Base-by-base conservation (phyloP, 2,113 vertebrate genomes). In the Archocentrus centrarchus region DNA sequence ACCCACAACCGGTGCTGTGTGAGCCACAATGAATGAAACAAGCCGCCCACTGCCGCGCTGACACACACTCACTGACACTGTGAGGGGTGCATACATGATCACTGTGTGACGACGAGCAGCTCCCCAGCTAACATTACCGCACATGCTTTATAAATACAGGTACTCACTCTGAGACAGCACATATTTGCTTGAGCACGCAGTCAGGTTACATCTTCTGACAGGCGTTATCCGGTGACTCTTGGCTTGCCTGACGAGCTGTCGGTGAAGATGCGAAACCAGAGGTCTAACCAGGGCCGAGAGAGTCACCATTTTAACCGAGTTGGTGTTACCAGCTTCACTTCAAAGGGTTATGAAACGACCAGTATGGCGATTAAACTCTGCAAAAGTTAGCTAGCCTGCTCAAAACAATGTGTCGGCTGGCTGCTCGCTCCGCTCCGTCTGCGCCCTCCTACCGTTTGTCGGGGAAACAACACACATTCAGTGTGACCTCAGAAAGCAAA, bases 121-220 rank as follows among this genome's bases (percentile, higher is more conserved):
- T 20, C 41, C n/a, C 41, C 76, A 58, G 47, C 44, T 37, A 50
- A 61, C 39, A n/a, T 57, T 57, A 39, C 60, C 0, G 3, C 59
- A 53, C 18, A 20, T 15, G 15, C 2, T 18, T 13, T 10, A 37
- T 37, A 39, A 39, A 37, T 37, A 39, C 37, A n/a, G 8, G 58
- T 86, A 97, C 97, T 96, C 81, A 97, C 97, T 84, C 87, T 95
- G 93, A 1, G 95, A 96, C 47, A 97, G 94, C 57, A 95, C 94
- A 81, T 95, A 96, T 95, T 94, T 97, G 94, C 97, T 97, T 1
- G 97, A 97, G 81, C 96, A 97, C n/a, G 96, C 95, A 1, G 94
- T 88, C 24, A 98, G 93, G 88, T 95, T 97, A 89, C 97, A 98
- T 11, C 60, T 60, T 39, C 97, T 86, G 24, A 82, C 91, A 0